These are phyloP conservation scores for Apostichopus japonicus DNA, from an alignment of 35 echinoderm and acorn worm genomes.

Conservation along the genomic window DNA sequence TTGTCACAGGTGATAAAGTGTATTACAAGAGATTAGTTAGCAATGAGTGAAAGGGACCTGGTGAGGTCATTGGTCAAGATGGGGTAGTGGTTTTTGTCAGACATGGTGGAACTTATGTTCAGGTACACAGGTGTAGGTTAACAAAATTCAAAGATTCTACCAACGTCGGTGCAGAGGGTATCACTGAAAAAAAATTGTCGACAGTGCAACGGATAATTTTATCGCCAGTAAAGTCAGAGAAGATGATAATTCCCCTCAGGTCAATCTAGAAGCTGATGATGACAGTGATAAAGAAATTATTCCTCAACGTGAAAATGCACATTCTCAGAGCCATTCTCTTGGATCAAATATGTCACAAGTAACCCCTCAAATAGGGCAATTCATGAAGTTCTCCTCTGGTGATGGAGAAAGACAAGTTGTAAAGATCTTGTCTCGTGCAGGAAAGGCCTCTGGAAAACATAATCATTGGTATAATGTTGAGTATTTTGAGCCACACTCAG, in stretches of 20 bases:
- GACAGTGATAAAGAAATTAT: too few species aligned
- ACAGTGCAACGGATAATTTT: not conserved
- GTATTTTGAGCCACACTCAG: not conserved
- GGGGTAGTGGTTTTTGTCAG: constrained; percentile 5
- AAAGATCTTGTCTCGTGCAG: constrained; percentile 23
- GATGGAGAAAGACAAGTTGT: not conserved
- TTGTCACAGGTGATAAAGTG: constrained; percentile 17
- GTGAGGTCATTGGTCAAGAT: constrained; percentile 42
- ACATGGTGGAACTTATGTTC: constrained; percentile 20
- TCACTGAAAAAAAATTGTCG: not conserved
- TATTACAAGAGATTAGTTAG: constrained; percentile 19
- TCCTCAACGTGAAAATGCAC: not conserved
- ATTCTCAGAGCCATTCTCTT: not conserved
- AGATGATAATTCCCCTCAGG: too few species aligned
- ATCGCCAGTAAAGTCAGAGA: not conserved
- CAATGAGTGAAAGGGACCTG: constrained; percentile 42
- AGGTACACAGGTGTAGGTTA: not conserved
- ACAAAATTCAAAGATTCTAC: not conserved
- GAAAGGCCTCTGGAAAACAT: constrained; percentile 29
- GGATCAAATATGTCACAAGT: not conserved
- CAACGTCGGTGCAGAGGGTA: not conserved
- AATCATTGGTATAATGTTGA: constrained; percentile 51
- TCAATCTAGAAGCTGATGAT: too few species aligned
- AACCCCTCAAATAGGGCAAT: not conserved
- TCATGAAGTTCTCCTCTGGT: not conserved